Base-by-base conservation (phyloP, 2,113 vertebrate genomes). In the Rhombomys opimus region DNA sequence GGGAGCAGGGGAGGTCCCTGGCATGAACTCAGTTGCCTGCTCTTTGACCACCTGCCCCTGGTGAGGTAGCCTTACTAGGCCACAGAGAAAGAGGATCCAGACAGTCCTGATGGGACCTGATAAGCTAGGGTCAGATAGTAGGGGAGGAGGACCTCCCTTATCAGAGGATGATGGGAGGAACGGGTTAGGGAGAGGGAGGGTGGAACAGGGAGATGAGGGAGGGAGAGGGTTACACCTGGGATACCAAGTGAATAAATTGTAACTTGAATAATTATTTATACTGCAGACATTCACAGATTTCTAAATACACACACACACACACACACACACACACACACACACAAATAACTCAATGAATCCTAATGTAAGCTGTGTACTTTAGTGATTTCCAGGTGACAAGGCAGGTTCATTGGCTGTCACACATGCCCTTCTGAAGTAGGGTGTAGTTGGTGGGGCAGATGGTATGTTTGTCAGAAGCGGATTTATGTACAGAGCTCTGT, bases 381-480 rank as follows among this genome's bases (percentile, higher is more conserved):
- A 32, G 22, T 87, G 35, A 89, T 57, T 59, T 20, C 50, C 17
- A 25, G 20, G 2, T 54, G 22, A 68, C 46, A n/a, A 18, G 1
- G 4, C 50, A 76, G 14, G 13, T 8, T 78, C 4, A 30, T 30
- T 22, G 57, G 2, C 32, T 68, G 3, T 81, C 50, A 38, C 11
- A 35, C 73, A 52, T 50, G 65, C 32, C 5, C 38, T 38, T 2
- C 41, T 87, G 20, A 68, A 38, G 38, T 20, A 20, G 32, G 17
- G 18, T 17, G 27, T 7, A 4, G 30, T 15, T 54, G 10, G 2
- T 52, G 7, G 13, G 17, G 14, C 15, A 90, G 35, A 17, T 86
- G n/a, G 15, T 38, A 22, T 9, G 4, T 2, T 2, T 14, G 2
- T 13, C 25, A 5, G 6, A 3, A 1, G 12, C 18, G 9, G 27